These are phyloP conservation scores for Menidia beryllina DNA, from an alignment of 2,113 vertebrate genomes.

Conservation along the genomic window DNA sequence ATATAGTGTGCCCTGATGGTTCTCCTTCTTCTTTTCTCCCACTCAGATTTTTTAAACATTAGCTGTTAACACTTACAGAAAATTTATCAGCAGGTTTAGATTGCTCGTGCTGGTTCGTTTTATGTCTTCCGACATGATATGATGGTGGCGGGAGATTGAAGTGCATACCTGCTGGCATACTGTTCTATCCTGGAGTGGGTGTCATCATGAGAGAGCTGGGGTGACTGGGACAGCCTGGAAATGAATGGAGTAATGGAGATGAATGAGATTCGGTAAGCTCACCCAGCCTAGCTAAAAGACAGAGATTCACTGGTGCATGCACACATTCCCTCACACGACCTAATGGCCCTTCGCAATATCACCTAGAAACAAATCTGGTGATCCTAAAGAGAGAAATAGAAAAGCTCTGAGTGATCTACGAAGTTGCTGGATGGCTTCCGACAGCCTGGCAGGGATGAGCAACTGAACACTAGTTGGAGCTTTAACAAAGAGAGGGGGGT, in stretches of 20 bases:
- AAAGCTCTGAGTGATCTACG: constrained; percentile 57
- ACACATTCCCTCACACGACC: background rate
- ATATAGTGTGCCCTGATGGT: background rate
- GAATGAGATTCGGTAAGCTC: constrained; percentile 68
- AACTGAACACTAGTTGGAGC: constrained; percentile 47
- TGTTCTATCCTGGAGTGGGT: constrained; percentile 98
- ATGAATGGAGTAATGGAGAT: constrained; percentile 73
- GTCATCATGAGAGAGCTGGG: constrained; percentile 94
- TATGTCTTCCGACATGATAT: constrained; percentile 14
- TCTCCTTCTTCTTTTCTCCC: background rate
- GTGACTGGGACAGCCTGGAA: constrained; percentile 90
- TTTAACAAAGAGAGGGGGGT: constrained; percentile 29
- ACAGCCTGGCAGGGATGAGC: constrained; percentile 47
- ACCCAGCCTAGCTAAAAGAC: constrained; percentile 42
- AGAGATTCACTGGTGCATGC: constrained; percentile 30
- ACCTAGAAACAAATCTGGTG: constrained; percentile 58
- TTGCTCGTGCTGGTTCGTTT: background rate
- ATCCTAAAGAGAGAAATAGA: constrained; percentile 50
- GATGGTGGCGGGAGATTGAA: constrained; percentile 24
- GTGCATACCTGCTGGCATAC: constrained; percentile 91
- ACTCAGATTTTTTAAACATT: background rate
- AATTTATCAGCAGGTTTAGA: background rate
- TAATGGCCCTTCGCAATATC: constrained; percentile 40
- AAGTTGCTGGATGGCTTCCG: constrained; percentile 44
- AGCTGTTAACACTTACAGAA: background rate